Evolutionary conservation across 2,113 vertebrate species (phyloP).

Genomic region (Sinocyclocheilus grahami): DNA sequence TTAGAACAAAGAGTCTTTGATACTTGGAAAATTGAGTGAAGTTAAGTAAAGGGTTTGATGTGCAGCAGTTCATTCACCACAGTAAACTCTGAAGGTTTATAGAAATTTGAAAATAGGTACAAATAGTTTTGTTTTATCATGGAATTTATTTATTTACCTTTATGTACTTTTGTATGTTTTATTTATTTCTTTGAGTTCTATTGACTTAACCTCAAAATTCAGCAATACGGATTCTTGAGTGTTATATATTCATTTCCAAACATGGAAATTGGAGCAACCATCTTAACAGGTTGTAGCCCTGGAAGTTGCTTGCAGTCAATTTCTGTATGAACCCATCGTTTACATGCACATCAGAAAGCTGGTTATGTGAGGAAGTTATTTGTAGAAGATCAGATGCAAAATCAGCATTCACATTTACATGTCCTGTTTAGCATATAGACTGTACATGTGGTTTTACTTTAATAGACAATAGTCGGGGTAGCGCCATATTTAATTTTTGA

Average conservation of each 20-base stretch:
- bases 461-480: no score
- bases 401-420: not conserved
- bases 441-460: no score
- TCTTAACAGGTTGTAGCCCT: not conserved
- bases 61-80: not conserved
- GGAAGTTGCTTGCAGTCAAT: not conserved
- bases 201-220: conserved; percentile 1
- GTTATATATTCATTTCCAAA: not conserved
- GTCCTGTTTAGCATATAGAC: no score
- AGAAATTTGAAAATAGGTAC: not conserved
- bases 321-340: not conserved
- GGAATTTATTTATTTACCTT: conserved; percentile 64
- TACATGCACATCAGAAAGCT: not conserved
- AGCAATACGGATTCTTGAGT: not conserved
- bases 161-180: conserved; percentile 58
- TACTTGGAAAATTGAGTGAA: not conserved
- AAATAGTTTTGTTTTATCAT: conserved; percentile 47
- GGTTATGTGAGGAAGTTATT: not conserved
- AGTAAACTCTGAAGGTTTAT: not conserved
- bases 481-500: not conserved
- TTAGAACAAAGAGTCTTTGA: not conserved
- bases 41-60: not conserved
- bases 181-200: conserved; percentile 14
- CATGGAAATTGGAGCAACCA: not conserved
- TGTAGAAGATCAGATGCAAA: not conserved